Evolutionary conservation across 2,888 invertebrate genomes (phyloP), one percentile per base, ranked within the genome.

Genomic region (Scotopteryx bipunctaria): DNA sequence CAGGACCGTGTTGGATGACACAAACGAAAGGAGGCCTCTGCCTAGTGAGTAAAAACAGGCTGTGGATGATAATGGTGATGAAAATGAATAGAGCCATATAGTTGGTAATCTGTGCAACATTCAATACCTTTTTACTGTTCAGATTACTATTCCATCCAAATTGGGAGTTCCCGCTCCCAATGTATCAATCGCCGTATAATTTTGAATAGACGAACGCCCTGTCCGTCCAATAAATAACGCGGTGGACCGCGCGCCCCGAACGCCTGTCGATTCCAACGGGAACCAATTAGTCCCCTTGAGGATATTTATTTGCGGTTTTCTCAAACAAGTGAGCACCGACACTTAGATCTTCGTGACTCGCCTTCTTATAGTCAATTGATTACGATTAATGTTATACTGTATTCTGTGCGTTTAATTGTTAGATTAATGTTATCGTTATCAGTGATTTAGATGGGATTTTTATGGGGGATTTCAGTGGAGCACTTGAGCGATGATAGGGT

Each of bases 221-320:
- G 69, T 73, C 73, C 66, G 71, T 76, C 78, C 81, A 79, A 88
- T 88, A 88, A 88, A 86, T 88, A 86, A 84, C 79, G 83, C 78
- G 86, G 86, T 67, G 67, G 75, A 73, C 85, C 86, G 75, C 82
- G 74, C 69, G 66, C 72, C 66, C 78, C 79, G 82, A 78, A 78
- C 80, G 80, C 73, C 81, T 81, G 86, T 84, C 84, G 83, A 83
- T 80, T 82, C 84, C 83, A 81, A 80, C 83, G 82, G 83, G 81
- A 83, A 85, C 87, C 86, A 87, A 89, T 89, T 89, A 88, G 88
- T 88, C 84, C 78, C n/a, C 75, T 75, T 73, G 73, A 73, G 81
- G 81, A 86, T 88, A 88, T 88, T 88, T 89, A 88, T 88, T 86
- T 86, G 87, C 83, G 83, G 86, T 81, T 78, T 76, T 75, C 81